Conservation (phyloP, 2,113 vertebrate genomes). For the Poeciliopsis turrubarensis region DNA sequence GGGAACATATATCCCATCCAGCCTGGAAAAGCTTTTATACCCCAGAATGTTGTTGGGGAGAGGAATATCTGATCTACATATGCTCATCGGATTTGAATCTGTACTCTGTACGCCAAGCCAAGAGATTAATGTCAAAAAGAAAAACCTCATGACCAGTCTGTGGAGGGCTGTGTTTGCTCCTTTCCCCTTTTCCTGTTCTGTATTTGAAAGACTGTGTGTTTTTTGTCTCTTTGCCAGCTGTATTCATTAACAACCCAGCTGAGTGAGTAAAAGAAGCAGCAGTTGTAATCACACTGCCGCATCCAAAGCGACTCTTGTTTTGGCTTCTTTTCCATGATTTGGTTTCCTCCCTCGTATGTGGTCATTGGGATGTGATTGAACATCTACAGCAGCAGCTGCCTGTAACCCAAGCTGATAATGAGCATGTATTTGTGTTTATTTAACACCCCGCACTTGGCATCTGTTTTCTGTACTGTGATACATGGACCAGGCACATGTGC, state of each 20-base stretch:
- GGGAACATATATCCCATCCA: too few relatives aligned
- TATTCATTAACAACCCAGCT: conserved; percentile 17
- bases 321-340: conserved; percentile 12
- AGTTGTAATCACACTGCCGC: neutral
- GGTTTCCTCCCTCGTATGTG: neutral
- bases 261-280: conserved; percentile 18
- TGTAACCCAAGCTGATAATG: conserved; percentile 71
- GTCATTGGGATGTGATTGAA: conserved; percentile 29
- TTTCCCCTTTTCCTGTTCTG: neutral
- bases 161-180: neutral
- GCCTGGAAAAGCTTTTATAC: too few relatives aligned
- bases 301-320: conserved; percentile 10
- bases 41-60: too few relatives aligned
- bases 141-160: neutral
- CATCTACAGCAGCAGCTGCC: conserved; percentile 58
- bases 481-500: conserved; percentile 51
- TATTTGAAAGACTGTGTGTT: conserved; percentile 9
- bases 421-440: conserved; percentile 73
- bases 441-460: conserved; percentile 71
- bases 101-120: conserved; percentile 22
- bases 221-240: conserved; percentile 34
- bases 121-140: conserved; percentile 28
- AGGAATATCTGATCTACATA: conserved; percentile 31
- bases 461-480: conserved; percentile 75
- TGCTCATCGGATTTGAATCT: conserved; percentile 33